A percentile compares a stretch with the other conserved stretches of the same genome.
Conservation (phyloP, 2,888 invertebrate genomes). For the Leptothorax acervorum region DNA sequence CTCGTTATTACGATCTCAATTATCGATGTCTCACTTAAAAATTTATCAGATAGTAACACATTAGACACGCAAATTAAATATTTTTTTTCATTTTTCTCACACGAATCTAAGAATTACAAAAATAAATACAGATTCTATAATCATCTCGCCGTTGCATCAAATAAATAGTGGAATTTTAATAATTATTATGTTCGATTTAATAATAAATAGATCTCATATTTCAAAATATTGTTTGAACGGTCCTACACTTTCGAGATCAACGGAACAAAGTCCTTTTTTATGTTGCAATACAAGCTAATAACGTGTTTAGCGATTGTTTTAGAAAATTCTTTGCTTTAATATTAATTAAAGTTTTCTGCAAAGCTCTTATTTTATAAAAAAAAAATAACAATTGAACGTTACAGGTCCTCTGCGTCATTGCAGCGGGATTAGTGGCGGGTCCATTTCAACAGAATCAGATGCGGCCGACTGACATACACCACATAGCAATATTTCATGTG, state of each 20-base stretch:
- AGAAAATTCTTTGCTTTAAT: background rate
- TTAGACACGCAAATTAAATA: background rate
- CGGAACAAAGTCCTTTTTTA: background rate
- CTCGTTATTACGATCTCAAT: background rate
- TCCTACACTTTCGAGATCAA: background rate
- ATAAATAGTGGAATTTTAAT: background rate
- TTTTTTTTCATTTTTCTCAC: background rate
- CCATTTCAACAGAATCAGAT: slow-evolving; percentile 86
- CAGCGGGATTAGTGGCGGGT: slow-evolving; percentile 88
- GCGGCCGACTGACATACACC: slow-evolving; percentile 83
- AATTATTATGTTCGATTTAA: background rate
- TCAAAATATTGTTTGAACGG: background rate
- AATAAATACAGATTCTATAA: background rate
- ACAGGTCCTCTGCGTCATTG: slow-evolving; percentile 88
- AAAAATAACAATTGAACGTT: slow-evolving; percentile 66
- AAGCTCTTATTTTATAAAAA: background rate
- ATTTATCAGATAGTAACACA: background rate
- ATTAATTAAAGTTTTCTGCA: background rate
- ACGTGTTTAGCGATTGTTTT: background rate
- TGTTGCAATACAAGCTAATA: background rate
- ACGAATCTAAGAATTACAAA: background rate
- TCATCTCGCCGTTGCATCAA: background rate
- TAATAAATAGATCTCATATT: background rate
- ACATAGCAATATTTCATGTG: slow-evolving; percentile 89
- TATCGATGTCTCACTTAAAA: background rate